Percentiles rank a stretch among this genome's conserved stretches.
phyloP scores from a whole-genome alignment of 2,888 invertebrate species.

The Saturnia pavonia region DNA sequence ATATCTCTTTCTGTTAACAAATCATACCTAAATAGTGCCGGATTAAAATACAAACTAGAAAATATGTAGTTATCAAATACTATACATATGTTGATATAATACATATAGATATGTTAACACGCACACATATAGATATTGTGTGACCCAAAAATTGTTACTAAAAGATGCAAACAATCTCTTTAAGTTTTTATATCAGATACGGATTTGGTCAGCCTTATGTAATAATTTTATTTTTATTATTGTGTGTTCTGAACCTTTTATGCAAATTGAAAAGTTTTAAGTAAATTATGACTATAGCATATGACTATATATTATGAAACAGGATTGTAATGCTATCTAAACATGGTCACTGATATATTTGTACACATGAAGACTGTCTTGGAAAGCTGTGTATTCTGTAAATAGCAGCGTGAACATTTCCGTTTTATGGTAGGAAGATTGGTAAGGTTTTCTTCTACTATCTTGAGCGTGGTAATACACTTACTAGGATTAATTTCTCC shows the following conservation, averaged over 20 bases:
- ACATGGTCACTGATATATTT: no score
- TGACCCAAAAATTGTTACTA: constrained; percentile 76
- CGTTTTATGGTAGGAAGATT: no score
- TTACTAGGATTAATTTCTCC: no score
- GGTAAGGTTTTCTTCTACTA: no score
- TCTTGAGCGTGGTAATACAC: no score
- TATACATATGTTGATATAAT: constrained; percentile 7
- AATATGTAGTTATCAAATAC: constrained; percentile 12
- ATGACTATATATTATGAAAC: no score
- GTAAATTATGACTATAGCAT: neutral
- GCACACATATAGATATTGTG: constrained; percentile 46
- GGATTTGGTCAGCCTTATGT: constrained; percentile 37
- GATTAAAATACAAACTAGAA: constrained; percentile 5
- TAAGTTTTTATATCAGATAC: constrained; percentile 68
- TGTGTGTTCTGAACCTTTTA: neutral
- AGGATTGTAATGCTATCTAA: no score
- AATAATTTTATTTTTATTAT: neutral
- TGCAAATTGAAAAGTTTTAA: neutral
- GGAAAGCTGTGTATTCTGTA: no score
- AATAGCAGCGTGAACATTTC: no score
- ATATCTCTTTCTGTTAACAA: neutral
- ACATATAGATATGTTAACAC: constrained; percentile 33
- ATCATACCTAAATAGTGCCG: neutral
- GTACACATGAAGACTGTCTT: no score
- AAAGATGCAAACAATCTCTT: constrained; percentile 80